Conservation (phyloP, 1,140 invertebrate species). For the Solenopsis fugax region DNA sequence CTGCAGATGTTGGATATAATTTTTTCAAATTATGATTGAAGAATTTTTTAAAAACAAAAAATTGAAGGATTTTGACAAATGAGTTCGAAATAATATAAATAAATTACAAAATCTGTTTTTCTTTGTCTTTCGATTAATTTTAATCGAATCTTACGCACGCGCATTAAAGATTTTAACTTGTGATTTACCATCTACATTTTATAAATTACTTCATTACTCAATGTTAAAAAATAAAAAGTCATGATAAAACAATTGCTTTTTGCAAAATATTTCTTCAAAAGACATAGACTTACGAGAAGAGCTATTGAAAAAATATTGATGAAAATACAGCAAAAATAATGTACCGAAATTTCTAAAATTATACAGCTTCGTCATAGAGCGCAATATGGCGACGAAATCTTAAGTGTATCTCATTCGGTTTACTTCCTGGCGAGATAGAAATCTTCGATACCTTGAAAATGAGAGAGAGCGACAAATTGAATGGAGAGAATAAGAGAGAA, state of each 20-base stretch:
- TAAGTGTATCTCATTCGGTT: constrained; percentile 30
- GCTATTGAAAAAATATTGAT: background rate
- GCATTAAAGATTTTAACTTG: background rate
- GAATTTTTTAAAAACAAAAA: background rate
- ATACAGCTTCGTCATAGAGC: background rate
- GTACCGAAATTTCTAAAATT: background rate
- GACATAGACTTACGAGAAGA: background rate
- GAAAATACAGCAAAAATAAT: background rate
- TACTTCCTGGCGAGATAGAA: background rate
- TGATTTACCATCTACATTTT: background rate
- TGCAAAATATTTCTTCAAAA: background rate
- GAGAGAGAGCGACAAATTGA: background rate
- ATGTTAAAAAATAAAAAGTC: background rate
- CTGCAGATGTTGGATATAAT: background rate
- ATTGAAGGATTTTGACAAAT: background rate
- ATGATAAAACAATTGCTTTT: background rate
- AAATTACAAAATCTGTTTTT: constrained; percentile 3
- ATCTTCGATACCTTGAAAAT: constrained; percentile 9
- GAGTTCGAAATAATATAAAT: background rate
- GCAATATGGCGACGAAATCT: background rate
- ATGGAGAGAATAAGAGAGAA: background rate
- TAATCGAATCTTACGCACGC: background rate
- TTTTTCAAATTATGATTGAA: background rate
- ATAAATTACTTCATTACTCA: background rate
- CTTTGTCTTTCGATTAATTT: background rate